Conservation (phyloP, 2,888 invertebrate genomes). For the Hirtodrosophila histrioides region DNA sequence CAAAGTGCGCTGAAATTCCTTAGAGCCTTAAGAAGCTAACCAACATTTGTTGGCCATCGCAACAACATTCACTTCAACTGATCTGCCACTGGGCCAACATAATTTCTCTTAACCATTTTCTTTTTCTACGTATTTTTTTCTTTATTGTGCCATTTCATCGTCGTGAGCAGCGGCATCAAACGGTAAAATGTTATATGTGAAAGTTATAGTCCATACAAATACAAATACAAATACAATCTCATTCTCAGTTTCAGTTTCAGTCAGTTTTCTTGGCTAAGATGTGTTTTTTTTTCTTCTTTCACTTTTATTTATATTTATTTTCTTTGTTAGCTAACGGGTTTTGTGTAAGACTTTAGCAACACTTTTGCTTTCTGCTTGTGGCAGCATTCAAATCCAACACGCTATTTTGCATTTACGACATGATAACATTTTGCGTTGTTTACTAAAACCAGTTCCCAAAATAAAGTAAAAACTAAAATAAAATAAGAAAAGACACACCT, state of each 20-base stretch:
- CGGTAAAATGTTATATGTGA: conserved; percentile 66
- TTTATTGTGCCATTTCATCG: conserved; percentile 53
- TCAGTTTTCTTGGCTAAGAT: conserved; percentile 47
- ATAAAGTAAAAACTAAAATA: conserved; percentile 9
- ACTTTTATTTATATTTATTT: conserved; percentile 40
- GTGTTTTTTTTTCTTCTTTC: conserved; percentile 47
- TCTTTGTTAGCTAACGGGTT: conserved; percentile 60
- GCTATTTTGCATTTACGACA: conserved; percentile 62
- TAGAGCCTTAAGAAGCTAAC: neutral
- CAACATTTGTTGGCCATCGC: neutral
- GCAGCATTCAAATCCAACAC: conserved; percentile 29
- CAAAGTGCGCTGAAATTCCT: conserved; percentile 21
- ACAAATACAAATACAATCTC: conserved; percentile 37
- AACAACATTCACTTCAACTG: conserved; percentile 41
- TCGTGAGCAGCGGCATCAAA: conserved; percentile 44
- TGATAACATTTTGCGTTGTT: conserved; percentile 57
- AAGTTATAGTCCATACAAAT: conserved; percentile 52
- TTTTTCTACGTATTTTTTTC: conserved; percentile 24
- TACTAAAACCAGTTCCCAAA: conserved; percentile 56
- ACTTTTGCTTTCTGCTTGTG: conserved; percentile 68
- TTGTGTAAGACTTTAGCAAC: conserved; percentile 58
- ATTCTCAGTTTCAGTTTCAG: conserved; percentile 44
- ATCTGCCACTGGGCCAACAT: conserved; percentile 44
- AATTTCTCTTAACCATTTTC: conserved; percentile 48
- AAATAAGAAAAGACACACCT: conserved; percentile 56